Evolutionary conservation across 2,113 vertebrate species (phyloP).

Genomic region (Perognathus longimembris): DNA sequence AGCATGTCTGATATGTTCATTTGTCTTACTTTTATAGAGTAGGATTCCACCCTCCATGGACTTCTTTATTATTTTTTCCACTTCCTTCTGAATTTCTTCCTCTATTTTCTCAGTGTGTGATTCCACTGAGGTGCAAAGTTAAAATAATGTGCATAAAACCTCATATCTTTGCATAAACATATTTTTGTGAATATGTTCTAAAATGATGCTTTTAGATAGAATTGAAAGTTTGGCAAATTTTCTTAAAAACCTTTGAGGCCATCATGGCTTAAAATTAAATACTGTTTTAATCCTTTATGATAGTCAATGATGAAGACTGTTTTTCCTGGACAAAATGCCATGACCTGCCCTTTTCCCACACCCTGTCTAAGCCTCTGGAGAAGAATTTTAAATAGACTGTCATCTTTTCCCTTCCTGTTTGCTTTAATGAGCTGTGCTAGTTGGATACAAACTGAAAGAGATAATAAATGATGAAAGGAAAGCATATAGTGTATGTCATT

Average conservation of each 20-base stretch:
- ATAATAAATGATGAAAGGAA: not conserved
- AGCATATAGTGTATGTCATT: not conserved
- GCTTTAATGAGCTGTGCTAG: conserved; percentile 7
- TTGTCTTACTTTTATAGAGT: conserved; percentile 8
- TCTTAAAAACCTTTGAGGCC: conserved; percentile 22
- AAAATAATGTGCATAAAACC: conserved; percentile 36
- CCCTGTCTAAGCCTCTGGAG: conserved; percentile 28
- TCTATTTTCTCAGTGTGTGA: conserved; percentile 32
- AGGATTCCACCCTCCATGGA: not conserved
- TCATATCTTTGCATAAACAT: conserved; percentile 48
- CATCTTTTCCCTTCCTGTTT: not conserved
- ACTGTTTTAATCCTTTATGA: not conserved
- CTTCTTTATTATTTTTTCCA: not conserved
- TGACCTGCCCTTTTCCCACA: conserved; percentile 68
- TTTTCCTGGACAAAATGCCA: conserved; percentile 58
- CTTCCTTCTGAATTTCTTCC: conserved; percentile 2
- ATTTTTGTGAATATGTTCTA: conserved; percentile 17
- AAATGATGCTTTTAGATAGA: conserved; percentile 33
- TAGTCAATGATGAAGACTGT: not conserved
- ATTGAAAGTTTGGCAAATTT: conserved; percentile 20
- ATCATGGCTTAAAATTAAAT: conserved; percentile 11
- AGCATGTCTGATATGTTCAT: not conserved
- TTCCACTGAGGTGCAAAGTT: conserved; percentile 17
- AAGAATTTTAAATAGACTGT: conserved; percentile 66
- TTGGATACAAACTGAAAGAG: not conserved